Evolutionary conservation across 2,888 invertebrate species (phyloP).

Genomic region (Panzeria rudis): DNA sequence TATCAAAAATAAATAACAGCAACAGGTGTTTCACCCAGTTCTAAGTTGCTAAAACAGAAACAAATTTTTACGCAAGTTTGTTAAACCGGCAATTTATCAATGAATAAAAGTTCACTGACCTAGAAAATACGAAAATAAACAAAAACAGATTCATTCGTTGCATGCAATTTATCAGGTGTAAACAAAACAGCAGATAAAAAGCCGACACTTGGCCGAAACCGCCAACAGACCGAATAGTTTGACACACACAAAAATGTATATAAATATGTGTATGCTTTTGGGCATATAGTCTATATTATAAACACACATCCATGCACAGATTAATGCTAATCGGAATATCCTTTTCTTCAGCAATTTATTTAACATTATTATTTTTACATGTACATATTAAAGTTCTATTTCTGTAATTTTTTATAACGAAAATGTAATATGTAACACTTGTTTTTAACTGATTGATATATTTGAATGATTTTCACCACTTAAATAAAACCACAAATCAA

Average conservation of each 20-base stretch:
- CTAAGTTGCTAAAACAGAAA: conserved; percentile 8
- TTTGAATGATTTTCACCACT: not conserved
- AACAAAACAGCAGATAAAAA: conserved; percentile 12
- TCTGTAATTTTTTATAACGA: too few species aligned
- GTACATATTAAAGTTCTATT: too few species aligned
- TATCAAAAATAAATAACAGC: conserved; percentile 14
- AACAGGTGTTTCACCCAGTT: conserved; percentile 47
- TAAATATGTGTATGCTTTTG: not conserved
- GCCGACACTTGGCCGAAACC: too few species aligned
- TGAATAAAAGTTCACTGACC: conserved; percentile 55
- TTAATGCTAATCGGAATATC: not conserved
- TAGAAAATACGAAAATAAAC: conserved; percentile 30
- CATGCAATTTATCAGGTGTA: conserved; percentile 63
- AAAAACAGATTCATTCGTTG: conserved; percentile 35
- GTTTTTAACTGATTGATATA: not conserved
- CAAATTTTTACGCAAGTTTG: conserved; percentile 14
- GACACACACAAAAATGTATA: not conserved
- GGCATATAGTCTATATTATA: too few species aligned
- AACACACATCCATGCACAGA: not conserved
- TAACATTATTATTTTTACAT: not conserved
- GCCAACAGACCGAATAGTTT: conserved; percentile 47
- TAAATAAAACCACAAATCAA: not conserved
- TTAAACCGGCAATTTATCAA: conserved; percentile 45
- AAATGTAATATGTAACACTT: too few species aligned
- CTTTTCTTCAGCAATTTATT: not conserved